phyloP scores from a whole-genome alignment of 2,797 vertebrate genomes.

The Gadopsis bispinosus region DNA sequence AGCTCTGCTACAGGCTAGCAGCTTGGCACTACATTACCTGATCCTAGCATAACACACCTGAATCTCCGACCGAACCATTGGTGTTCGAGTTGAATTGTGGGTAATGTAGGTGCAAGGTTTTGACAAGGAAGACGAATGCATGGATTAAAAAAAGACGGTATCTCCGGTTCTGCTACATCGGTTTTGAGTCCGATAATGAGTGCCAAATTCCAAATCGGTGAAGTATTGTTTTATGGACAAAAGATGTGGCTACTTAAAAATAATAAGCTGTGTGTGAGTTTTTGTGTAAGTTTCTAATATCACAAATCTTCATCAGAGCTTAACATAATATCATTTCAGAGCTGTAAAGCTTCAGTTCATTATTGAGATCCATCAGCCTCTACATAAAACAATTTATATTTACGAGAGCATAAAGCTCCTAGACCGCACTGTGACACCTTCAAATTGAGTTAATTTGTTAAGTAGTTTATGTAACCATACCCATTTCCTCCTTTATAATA shows the following conservation, averaged over 20 bases:
- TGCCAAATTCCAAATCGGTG: not conserved
- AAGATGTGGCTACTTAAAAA: not conserved
- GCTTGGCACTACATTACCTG: not conserved
- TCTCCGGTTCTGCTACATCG: not conserved
- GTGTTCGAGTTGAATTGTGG: not conserved
- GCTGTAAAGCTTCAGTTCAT: not conserved
- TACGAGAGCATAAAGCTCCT: not conserved
- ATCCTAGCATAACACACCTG: not conserved
- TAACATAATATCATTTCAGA: not conserved
- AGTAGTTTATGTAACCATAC: conserved; percentile 15
- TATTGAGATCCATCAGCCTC: not conserved
- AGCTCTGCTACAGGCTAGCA: not conserved
- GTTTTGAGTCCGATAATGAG: not conserved
- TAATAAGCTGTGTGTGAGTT: not conserved
- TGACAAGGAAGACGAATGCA: not conserved
- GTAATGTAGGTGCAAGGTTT: not conserved
- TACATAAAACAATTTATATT: not conserved
- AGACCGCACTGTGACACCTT: not conserved
- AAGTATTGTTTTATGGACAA: not conserved
- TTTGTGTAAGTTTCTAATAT: not conserved
- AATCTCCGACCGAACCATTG: not conserved
- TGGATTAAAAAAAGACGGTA: not conserved
- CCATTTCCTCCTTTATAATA: conserved; percentile 10
- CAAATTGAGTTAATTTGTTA: conserved; percentile 23
- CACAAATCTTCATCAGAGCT: not conserved